Conservation (phyloP, 2,888 invertebrate species). For the Tupiocoris notatus region DNA sequence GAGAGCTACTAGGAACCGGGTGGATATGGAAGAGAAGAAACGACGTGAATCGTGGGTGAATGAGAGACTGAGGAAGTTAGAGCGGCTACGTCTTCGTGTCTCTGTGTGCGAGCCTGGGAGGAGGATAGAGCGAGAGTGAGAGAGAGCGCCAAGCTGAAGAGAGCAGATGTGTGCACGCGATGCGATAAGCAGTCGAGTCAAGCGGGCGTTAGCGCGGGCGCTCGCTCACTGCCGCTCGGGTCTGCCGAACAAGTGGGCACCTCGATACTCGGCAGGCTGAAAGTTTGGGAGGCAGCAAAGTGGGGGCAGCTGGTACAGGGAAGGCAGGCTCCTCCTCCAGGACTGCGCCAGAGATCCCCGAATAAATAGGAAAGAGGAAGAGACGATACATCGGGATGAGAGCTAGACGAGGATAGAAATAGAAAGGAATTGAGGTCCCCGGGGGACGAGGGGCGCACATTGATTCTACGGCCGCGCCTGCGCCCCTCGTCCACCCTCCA, state of each 20-base stretch:
- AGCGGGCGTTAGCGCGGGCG: slow-evolving; percentile 18
- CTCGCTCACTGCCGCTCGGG: slow-evolving; percentile 29
- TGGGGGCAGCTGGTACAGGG: too few species aligned
- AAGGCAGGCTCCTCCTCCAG: neutral
- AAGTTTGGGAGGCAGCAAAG: neutral
- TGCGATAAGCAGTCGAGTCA: slow-evolving; percentile 5
- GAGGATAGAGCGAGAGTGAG: neutral
- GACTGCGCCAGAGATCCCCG: neutral
- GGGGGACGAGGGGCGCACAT: slow-evolving; percentile 12
- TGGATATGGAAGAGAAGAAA: neutral
- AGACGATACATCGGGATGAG: neutral
- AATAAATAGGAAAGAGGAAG: neutral
- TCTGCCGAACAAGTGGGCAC: slow-evolving; percentile 33
- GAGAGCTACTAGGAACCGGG: neutral
- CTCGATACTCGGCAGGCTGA: slow-evolving; percentile 14
- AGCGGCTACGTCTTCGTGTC: too few species aligned
- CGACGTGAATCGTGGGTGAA: too few species aligned
- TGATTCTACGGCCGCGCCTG: slow-evolving; percentile 41
- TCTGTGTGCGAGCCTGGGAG: too few species aligned
- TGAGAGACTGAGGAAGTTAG: too few species aligned
- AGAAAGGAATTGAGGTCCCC: neutral
- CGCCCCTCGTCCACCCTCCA: slow-evolving; percentile 29
- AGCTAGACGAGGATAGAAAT: neutral
- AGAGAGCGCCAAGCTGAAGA: neutral
- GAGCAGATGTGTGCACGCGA: neutral